Conservation (phyloP, 2,888 invertebrate genomes). For the Cheilosia grossa region DNA sequence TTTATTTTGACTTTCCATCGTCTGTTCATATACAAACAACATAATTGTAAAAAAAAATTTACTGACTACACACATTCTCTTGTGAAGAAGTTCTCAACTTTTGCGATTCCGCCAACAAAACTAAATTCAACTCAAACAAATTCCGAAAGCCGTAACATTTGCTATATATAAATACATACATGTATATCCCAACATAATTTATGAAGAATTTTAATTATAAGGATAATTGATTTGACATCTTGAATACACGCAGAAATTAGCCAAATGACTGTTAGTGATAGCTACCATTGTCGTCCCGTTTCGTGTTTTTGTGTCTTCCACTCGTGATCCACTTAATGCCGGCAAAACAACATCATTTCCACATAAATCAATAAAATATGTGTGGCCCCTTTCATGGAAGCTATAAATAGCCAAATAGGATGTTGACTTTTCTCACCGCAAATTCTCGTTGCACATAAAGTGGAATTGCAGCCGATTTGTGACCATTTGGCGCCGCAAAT, state of each 20-base stretch:
- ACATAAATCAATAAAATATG: conserved; percentile 40
- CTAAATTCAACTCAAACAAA: conserved; percentile 6
- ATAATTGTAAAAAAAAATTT: background rate
- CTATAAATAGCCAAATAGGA: conserved; percentile 21
- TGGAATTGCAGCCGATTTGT: background rate
- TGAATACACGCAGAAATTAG: conserved; percentile 10
- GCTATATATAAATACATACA: conserved; percentile 2
- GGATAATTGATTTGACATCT: conserved; percentile 44
- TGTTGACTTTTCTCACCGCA: conserved; percentile 14
- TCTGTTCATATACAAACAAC: background rate
- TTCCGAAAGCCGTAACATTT: conserved; percentile 17
- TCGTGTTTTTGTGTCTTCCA: background rate
- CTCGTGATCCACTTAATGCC: conserved; percentile 15
- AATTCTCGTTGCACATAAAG: conserved; percentile 3
- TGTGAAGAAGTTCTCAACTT: background rate
- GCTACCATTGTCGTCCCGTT: conserved; percentile 18
- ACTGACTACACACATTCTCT: conserved; percentile 2
- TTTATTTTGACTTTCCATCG: too few species aligned
- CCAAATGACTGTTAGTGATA: conserved; percentile 15
- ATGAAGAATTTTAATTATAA: conserved; percentile 10
- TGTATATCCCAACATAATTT: background rate
- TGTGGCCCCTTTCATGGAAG: conserved; percentile 4
- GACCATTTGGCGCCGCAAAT: conserved; percentile 13
- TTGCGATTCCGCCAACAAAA: background rate
- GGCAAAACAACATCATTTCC: conserved; percentile 1